Conservation (phyloP, 2,888 invertebrate genomes). For the Tiliacea aurago region DNA sequence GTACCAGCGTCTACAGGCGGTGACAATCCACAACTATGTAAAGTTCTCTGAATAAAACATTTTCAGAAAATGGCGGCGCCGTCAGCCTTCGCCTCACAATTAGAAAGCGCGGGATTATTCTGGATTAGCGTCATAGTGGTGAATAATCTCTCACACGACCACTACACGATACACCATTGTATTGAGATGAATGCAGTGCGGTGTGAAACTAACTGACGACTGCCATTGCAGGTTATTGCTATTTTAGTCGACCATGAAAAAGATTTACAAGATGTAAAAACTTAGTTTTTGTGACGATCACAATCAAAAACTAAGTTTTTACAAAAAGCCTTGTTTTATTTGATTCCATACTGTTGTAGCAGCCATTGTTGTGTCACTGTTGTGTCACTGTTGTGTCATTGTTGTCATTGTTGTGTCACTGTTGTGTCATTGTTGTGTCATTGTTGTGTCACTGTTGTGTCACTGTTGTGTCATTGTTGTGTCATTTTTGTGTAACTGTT, state of each 20-base stretch:
- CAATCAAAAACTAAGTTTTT: background rate
- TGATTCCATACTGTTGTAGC: background rate
- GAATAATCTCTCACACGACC: conserved; percentile 55
- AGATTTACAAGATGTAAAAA: conserved; percentile 5
- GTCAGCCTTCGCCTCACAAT: conserved; percentile 54
- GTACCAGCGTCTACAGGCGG: conserved; percentile 3
- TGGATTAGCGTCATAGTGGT: conserved; percentile 60
- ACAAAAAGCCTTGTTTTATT: background rate
- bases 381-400: too few relatives aligned
- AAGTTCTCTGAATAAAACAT: conserved; percentile 66
- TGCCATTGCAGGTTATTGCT: conserved; percentile 33
- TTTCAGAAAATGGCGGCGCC: conserved; percentile 38
- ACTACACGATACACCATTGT: conserved; percentile 58
- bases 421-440: too few relatives aligned
- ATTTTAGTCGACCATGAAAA: conserved; percentile 36
- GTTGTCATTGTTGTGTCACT: too few relatives aligned
- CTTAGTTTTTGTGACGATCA: background rate
- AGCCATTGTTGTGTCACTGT: too few relatives aligned
- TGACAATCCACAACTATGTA: conserved; percentile 57
- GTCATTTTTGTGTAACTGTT: too few relatives aligned
- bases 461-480: too few relatives aligned
- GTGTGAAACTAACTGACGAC: conserved; percentile 41
- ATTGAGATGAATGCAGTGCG: conserved; percentile 55
- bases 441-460: too few relatives aligned
- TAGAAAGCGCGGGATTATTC: conserved; percentile 55